These are phyloP conservation scores for Pyxicephalus adspersus DNA, from an alignment of 2,113 vertebrate genomes.

Conservation along the genomic window DNA sequence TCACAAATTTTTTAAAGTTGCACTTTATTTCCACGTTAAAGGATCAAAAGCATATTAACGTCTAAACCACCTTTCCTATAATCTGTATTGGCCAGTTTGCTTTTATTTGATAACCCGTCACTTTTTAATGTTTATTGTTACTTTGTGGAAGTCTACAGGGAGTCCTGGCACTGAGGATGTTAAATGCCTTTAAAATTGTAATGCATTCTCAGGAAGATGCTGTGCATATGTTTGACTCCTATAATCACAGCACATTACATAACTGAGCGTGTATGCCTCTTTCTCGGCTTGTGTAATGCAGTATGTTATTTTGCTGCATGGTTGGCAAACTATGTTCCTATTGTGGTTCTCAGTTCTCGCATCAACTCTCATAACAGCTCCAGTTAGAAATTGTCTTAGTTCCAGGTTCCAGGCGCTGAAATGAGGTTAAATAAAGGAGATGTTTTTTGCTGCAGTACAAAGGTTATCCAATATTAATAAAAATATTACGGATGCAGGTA, in stretches of 20 bases:
- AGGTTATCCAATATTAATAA: conserved; percentile 42
- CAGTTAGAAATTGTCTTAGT: neutral
- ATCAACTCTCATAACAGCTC: conserved; percentile 7
- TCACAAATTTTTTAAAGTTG: too few species aligned
- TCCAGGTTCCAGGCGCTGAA: conserved; percentile 1
- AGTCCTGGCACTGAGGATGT: too few species aligned
- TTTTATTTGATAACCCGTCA: too few species aligned
- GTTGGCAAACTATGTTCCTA: neutral
- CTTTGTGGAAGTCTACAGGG: too few species aligned
- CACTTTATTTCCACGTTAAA: too few species aligned
- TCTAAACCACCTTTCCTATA: too few species aligned
- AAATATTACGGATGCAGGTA: conserved; percentile 36
- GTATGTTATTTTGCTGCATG: neutral
- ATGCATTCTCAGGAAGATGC: neutral
- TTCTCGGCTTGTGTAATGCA: neutral
- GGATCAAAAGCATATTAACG: too few species aligned
- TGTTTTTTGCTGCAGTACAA: conserved; percentile 42
- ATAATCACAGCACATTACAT: conserved; percentile 2
- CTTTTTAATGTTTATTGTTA: neutral
- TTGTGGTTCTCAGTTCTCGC: neutral
- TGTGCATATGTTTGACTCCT: neutral
- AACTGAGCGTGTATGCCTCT: neutral
- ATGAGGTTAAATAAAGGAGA: conserved; percentile 15
- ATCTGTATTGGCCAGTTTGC: too few species aligned
- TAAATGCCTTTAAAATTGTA: neutral